Conservation (phyloP, 2,888 invertebrate species). For the Brachynemurus nebulosus region DNA sequence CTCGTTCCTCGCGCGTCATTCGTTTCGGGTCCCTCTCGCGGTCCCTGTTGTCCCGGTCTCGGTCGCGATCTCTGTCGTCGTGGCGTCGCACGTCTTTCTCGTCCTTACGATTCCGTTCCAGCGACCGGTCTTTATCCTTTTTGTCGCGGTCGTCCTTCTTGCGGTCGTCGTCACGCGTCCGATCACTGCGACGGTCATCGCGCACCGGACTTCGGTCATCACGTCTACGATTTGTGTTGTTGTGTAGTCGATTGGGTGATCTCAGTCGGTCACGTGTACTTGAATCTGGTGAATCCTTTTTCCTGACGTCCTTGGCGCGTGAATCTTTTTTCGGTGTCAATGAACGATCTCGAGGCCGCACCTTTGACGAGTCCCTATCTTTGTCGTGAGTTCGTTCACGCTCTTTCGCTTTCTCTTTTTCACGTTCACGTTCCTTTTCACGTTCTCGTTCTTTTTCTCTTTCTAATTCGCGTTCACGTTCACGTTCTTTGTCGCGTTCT, state of each 20-base stretch:
- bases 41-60: constrained; percentile 38
- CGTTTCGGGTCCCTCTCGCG: constrained; percentile 39
- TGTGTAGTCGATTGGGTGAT: constrained; percentile 26
- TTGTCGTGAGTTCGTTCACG: constrained; percentile 24
- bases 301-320: constrained; percentile 25
- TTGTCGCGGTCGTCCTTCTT: constrained; percentile 36
- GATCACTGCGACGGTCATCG: constrained; percentile 30
- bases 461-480: constrained; percentile 30
- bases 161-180: constrained; percentile 16
- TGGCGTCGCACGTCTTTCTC: constrained; percentile 33
- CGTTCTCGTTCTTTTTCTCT: constrained; percentile 27
- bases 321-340: constrained; percentile 29
- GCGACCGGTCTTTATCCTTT: constrained; percentile 36
- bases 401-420: constrained; percentile 33
- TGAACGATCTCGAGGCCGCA: constrained; percentile 24
- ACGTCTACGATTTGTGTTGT: constrained; percentile 15
- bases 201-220: constrained; percentile 22
- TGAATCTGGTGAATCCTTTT: constrained; percentile 31
- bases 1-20: constrained; percentile 37
- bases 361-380: constrained; percentile 28
- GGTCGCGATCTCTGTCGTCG: constrained; percentile 45
- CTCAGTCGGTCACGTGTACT: constrained; percentile 28
- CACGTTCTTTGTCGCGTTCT: constrained; percentile 31
- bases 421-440: constrained; percentile 32
- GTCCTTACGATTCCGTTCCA: constrained; percentile 26